Percentiles rank a stretch among this genome's conserved stretches.
These are phyloP conservation scores for Enoplosus armatus DNA, from an alignment of 2,797 vertebrate genomes.

Conservation along the genomic window DNA sequence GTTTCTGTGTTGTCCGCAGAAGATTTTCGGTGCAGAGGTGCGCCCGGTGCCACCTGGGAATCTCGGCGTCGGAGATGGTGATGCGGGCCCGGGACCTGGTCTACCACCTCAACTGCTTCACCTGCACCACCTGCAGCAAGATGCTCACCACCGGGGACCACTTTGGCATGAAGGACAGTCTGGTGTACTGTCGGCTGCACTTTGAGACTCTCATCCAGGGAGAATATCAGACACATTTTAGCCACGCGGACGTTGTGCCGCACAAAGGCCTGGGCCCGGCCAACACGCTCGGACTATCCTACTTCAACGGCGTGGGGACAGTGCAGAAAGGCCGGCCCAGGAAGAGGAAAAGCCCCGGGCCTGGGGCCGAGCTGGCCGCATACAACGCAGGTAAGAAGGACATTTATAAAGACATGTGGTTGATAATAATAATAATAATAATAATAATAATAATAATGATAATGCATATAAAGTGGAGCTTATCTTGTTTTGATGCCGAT, in stretches of 20 bases:
- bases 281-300: slow-evolving; percentile 95
- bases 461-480: fast-evolving
- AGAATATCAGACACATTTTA: slow-evolving; percentile 97
- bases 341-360: slow-evolving; percentile 96
- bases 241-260: slow-evolving; percentile 93
- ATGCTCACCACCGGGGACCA: slow-evolving; percentile 99
- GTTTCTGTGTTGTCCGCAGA: slow-evolving; percentile 87
- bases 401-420: no score
- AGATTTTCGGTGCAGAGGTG: slow-evolving; percentile 99
- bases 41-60: slow-evolving; percentile 97
- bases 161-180: slow-evolving; percentile 99
- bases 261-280: slow-evolving; percentile 93
- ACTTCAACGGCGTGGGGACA: slow-evolving; percentile 97
- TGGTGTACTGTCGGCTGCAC: slow-evolving; percentile 98
- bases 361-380: slow-evolving; percentile 94
- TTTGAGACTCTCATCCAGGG: slow-evolving; percentile 98
- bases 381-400: slow-evolving; percentile 94
- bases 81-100: slow-evolving; percentile 98
- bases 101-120: slow-evolving; percentile 99
- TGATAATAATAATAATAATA: no score
- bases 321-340: slow-evolving; percentile 97
- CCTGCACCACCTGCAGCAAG: slow-evolving; percentile 98
- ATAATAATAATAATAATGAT: no score
- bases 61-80: slow-evolving; percentile 99
- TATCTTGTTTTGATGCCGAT: neutral